Conservation (phyloP, 2,113 vertebrate genomes). For the Saccopteryx bilineata region DNA sequence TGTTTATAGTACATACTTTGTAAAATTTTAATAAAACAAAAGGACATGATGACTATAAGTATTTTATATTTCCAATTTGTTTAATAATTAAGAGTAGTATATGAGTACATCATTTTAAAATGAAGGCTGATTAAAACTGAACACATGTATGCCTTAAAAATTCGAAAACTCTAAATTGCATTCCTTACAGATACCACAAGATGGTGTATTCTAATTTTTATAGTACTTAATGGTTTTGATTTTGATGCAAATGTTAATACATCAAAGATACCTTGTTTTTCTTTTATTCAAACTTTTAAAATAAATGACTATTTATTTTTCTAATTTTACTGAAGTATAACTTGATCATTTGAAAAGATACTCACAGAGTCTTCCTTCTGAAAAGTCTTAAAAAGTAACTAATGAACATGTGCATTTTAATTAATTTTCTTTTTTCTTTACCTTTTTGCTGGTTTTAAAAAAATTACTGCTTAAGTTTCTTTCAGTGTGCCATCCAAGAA, state of each 20-base stretch:
- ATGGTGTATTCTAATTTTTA: slow-evolving; percentile 78
- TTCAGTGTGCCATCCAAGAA: slow-evolving; percentile 75
- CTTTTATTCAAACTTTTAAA: slow-evolving; percentile 53
- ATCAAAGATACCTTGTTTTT: slow-evolving; percentile 40
- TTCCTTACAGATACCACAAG: slow-evolving; percentile 78
- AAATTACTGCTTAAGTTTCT: slow-evolving; percentile 60
- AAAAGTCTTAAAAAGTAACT: slow-evolving; percentile 86
- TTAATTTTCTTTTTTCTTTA: slow-evolving; percentile 85
- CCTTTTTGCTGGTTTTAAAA: slow-evolving; percentile 74
- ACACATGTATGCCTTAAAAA: background rate
- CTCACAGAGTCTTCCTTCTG: slow-evolving; percentile 85
- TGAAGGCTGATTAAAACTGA: background rate
- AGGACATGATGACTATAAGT: background rate
- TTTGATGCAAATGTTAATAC: slow-evolving; percentile 52
- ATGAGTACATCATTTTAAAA: slow-evolving; percentile 22
- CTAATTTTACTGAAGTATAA: slow-evolving; percentile 66
- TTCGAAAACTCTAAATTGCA: slow-evolving; percentile 49
- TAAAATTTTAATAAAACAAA: slow-evolving; percentile 37
- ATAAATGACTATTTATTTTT: slow-evolving; percentile 46
- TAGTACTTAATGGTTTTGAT: slow-evolving; percentile 61
- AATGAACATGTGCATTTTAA: slow-evolving; percentile 88
- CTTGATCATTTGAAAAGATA: slow-evolving; percentile 75
- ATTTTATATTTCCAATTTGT: background rate
- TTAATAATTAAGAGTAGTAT: background rate
- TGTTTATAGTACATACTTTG: background rate